A percentile compares a stretch with the other conserved stretches of the same genome.
Evolutionary conservation across 2,797 vertebrate genomes (phyloP).

Genomic region (Meriones psammophilus): DNA sequence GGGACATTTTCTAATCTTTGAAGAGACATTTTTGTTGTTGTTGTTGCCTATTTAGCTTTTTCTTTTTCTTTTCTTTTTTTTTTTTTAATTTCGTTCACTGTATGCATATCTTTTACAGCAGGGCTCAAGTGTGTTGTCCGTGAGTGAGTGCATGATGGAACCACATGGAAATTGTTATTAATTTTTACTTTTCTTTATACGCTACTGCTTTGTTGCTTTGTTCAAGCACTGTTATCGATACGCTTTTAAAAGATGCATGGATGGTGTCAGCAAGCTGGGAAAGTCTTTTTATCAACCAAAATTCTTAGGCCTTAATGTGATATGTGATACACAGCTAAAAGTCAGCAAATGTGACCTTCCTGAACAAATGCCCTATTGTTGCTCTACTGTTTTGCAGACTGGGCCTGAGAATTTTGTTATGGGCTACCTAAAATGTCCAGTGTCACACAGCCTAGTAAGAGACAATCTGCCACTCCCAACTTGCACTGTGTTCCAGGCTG

Average conservation of each 20-base stretch:
- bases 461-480: constrained; percentile 10
- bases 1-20: constrained; percentile 58
- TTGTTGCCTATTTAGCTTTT: neutral
- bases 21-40: neutral
- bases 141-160: constrained; percentile 23
- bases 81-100: neutral
- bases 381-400: constrained; percentile 54
- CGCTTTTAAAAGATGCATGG: neutral
- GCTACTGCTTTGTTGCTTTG: constrained; percentile 35
- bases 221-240: constrained; percentile 23
- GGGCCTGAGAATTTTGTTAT: constrained; percentile 50
- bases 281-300: constrained; percentile 56
- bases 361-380: constrained; percentile 68
- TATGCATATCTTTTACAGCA: constrained; percentile 23
- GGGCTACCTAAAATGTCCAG: constrained; percentile 42
- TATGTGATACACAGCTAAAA: constrained; percentile 31
- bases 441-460: constrained; percentile 1
- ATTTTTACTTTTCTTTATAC: constrained; percentile 45
- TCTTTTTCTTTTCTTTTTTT: neutral
- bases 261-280: constrained; percentile 51
- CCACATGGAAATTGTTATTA: neutral
- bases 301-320: constrained; percentile 34
- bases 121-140: neutral
- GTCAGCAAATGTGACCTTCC: constrained; percentile 63
- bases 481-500: constrained; percentile 61